Evolutionary conservation across 1,140 invertebrate genomes (phyloP), one percentile per base, ranked within the genome.

Genomic region (Procambarus clarkii): DNA sequence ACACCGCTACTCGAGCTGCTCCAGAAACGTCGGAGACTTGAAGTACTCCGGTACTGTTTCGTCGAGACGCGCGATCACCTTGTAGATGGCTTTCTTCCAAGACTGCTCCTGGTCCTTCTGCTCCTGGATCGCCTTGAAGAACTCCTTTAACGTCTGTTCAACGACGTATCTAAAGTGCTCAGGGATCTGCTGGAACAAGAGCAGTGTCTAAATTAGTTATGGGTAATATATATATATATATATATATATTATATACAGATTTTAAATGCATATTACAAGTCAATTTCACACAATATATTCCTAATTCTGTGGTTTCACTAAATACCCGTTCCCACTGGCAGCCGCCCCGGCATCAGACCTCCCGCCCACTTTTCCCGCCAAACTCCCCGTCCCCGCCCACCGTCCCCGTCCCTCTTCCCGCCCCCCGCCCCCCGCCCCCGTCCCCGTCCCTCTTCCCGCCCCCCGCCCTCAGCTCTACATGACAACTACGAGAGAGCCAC

Each of bases 31-130:
- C 76, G 98, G 98, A 93, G 98, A 98, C 95, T 99, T 99, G 96
- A 99, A 99, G 96, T 99, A 99, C 94, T 99, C 99, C 89, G 99
- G 99, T 92, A 99, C 98, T 71, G 97, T 97, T 95, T 99, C 99
- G 95, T 99, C 99, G 95, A 99, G 96, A 94, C 99, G 97, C 93
- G 98, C 99, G 94, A 99, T 99, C 93, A 99, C 97, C 95, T 99
- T 99, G 96, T 99, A 99, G 95, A 99, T 99, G 93, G 98, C 97
- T 95, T 99, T 99, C 96, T 99, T 99, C 99, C 99, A 99, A 92
- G 98, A 99, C 94, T 99, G 99, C 95, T 99, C 99, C 46, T 96
- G 95, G 95, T 99, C 99, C 95, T 99, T 99, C 91, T 98, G 98
- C 93, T 97, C 96, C 94, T 98, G 97, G 93, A 99, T 98, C 90